Conservation (phyloP, 2,888 invertebrate species). For the Nephrotoma guestfalica region DNA sequence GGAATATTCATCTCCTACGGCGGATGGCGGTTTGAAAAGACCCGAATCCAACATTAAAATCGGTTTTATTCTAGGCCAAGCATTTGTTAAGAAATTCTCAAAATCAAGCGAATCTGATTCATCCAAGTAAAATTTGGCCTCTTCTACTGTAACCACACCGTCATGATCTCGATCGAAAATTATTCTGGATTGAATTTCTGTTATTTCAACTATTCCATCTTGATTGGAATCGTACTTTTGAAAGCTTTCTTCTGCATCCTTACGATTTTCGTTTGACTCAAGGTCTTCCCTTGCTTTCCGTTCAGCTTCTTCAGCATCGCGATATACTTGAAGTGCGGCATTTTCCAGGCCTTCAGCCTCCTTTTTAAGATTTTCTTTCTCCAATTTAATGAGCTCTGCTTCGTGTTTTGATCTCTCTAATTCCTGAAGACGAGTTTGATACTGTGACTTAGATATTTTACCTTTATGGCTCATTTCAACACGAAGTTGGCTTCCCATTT, state of each 20-base stretch:
- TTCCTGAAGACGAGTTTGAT: constrained; percentile 51
- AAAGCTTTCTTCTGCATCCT: constrained; percentile 62
- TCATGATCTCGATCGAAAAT: constrained; percentile 82
- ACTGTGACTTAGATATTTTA: constrained; percentile 56
- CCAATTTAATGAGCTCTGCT: constrained; percentile 63
- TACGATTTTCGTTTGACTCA: constrained; percentile 39
- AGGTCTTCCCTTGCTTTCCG: constrained; percentile 41
- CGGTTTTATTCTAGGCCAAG: constrained; percentile 71
- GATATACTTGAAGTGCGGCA: constrained; percentile 61
- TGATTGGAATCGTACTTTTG: constrained; percentile 63
- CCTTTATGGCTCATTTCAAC: constrained; percentile 61
- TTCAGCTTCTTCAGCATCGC: constrained; percentile 50
- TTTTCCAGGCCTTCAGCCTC: constrained; percentile 59
- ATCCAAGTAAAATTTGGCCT: constrained; percentile 61
- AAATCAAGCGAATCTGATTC: constrained; percentile 51
- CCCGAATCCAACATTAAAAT: constrained; percentile 63
- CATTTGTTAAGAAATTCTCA: constrained; percentile 48
- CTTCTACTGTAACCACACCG: constrained; percentile 76
- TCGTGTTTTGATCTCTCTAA: constrained; percentile 57
- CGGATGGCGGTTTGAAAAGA: constrained; percentile 42
- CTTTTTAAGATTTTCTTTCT: constrained; percentile 58
- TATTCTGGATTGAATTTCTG: constrained; percentile 53
- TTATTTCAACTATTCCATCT: constrained; percentile 55
- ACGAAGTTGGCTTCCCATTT: constrained; percentile 63
- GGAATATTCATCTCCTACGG: constrained; percentile 21